phyloP scores from a whole-genome alignment of 2,797 vertebrate species.

The Adelosebastes latens region DNA sequence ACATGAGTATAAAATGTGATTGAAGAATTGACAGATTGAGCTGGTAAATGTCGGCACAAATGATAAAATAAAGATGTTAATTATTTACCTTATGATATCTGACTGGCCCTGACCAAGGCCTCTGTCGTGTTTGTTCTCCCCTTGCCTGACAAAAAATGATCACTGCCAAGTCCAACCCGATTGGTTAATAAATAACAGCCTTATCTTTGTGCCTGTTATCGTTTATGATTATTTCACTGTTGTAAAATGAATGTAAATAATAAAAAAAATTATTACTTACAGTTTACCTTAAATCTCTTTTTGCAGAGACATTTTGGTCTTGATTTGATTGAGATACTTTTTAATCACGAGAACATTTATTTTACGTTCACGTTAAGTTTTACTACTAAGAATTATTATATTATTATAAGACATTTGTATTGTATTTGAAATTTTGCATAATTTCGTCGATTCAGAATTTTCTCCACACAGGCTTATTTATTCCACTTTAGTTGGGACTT shows the following conservation, averaged over 20 bases:
- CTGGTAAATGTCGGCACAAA: not conserved
- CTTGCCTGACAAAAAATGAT: not conserved
- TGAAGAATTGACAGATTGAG: not conserved
- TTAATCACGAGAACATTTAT: not conserved
- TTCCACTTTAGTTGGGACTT: no score
- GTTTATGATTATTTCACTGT: not conserved
- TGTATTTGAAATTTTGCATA: no score
- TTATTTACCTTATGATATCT: slow-evolving; percentile 40
- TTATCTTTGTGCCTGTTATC: not conserved
- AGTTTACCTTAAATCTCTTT: not conserved
- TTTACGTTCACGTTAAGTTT: no score
- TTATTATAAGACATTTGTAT: no score
- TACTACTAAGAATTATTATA: no score
- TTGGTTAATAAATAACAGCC: slow-evolving; percentile 29
- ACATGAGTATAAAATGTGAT: not conserved
- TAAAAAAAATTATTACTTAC: not conserved
- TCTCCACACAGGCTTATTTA: no score
- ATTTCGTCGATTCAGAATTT: no score
- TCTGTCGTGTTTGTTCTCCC: slow-evolving; percentile 4
- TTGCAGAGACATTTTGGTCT: not conserved
- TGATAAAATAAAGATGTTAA: slow-evolving; percentile 29
- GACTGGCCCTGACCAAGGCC: not conserved
- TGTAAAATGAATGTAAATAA: not conserved
- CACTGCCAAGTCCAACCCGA: not conserved
- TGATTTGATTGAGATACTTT: not conserved